Evolutionary conservation across 2,888 invertebrate species (phyloP), one percentile per base, ranked within the genome.

Genomic region (Panorpa germanica): DNA sequence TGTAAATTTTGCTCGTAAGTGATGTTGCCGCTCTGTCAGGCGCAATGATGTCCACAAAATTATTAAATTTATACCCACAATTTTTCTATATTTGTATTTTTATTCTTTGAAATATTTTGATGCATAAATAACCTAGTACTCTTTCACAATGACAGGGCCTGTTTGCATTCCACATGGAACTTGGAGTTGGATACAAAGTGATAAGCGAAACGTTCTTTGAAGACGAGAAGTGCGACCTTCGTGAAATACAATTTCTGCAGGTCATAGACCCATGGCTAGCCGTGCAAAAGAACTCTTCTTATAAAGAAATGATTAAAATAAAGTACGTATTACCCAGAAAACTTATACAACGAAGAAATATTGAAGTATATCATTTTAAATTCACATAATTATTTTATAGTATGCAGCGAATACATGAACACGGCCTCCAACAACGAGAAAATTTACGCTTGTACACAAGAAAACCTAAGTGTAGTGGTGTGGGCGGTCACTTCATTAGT

Each of bases 111-210:
- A n/a, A n/a, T n/a, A n/a, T n/a, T n/a, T n/a, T n/a, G n/a, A n/a
- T n/a, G n/a, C n/a, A n/a, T n/a, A n/a, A n/a, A n/a, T n/a, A n/a
- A n/a, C n/a, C n/a, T n/a, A n/a, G n/a, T n/a, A n/a, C 12, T 25
- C 8, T 25, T 8, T 8, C 10, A 25, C 10, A 7, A 11, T 25
- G 42, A 4, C 34, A 62, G 46, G 70, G 68, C 8, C 50, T 71
- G 15, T 73, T 70, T 41, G 72, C 70, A 2, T 73, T 74, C 39
- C 70, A 75, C 44, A 67, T 67, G 47, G 75, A 75, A 46, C 53
- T 61, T 2, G 65, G 69, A 1, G 61, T 65, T 1, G 68, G 68
- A 0, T 75, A 74, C 45, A 67, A 72, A 44, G 52, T 73, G 16
- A 64, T 75, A 2, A 63, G 65, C 11, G 68, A 70, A 45, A 68